Conservation (phyloP, 2,797 vertebrate species). For the Sphenopsis melanotis region DNA sequence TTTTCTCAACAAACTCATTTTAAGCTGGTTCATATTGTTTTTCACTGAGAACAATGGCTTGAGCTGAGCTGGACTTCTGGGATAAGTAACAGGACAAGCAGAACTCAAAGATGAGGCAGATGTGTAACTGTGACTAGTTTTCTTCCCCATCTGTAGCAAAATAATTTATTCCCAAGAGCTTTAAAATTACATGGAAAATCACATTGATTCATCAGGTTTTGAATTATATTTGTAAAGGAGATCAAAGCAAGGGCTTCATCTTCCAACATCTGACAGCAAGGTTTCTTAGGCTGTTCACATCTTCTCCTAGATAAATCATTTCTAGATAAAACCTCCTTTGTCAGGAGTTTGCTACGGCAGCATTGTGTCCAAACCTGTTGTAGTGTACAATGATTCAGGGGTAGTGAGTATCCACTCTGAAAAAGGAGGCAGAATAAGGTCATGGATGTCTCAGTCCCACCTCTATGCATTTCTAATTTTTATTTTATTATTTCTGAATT, state of each 20-base stretch:
- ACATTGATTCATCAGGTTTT: background rate
- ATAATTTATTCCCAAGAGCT: background rate
- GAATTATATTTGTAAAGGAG: background rate
- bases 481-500: background rate
- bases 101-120: background rate
- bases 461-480: background rate
- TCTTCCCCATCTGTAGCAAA: background rate
- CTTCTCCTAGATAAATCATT: conserved; percentile 69
- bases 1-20: background rate
- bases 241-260: background rate
- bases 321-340: conserved; percentile 17
- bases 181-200: background rate
- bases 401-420: conserved; percentile 66
- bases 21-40: background rate
- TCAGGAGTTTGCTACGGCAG: conserved; percentile 15
- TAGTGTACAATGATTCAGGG: conserved; percentile 65
- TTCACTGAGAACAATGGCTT: background rate
- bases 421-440: background rate
- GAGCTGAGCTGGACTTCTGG: background rate
- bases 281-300: conserved; percentile 35
- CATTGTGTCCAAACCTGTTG: conserved; percentile 49
- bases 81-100: background rate
- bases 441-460: background rate
- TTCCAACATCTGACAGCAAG: background rate
- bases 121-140: background rate